Evolutionary conservation across 1,140 invertebrate genomes (phyloP), one percentile per base, ranked within the genome.

Genomic region (Drosophila sp.): DNA sequence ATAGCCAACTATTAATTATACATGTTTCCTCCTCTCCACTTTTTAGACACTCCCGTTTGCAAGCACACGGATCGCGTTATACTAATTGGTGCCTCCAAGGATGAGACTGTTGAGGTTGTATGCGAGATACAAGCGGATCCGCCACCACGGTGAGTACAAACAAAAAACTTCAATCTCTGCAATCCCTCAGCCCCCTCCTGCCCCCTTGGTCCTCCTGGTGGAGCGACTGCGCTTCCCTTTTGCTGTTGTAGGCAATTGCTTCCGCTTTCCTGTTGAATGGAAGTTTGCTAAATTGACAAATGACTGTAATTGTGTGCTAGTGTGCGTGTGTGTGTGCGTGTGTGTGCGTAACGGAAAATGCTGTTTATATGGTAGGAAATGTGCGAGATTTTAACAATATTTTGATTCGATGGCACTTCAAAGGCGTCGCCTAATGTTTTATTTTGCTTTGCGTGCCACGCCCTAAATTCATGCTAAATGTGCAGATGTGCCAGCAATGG

Each of bases 81-180:
- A 41, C 95, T 97, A 71, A 96, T 97, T 56, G 97, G 97, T 5
- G 96, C 96, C 56, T 97, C 96, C 32, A 93, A 96, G 34, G 95
- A 95, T 59, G 97, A 98, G 92, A 95, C 94, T 16, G 94, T 97
- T 43, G 95, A 97, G 91, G 96, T 98, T 74, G 94, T 94, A 13
- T 98, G 97, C 92, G 95, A 95, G 91, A 96, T 98, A 67, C 96
- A 97, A 90, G 96, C 97, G 0, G 96, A 97, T 93, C 97, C 97
- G 0, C 95, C 95, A 9, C 96, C 96, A 13, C 93, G 94, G 76
- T 92, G 65, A 86, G 82, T 82, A 34, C 40, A 45, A 72, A 76
- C 40, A 34, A 38, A 32, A 54, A 62, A 51, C 13, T 7, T 14
- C 41, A 0, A 5, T 7, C 14, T 29, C 27, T 29, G 21, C 21